These are phyloP conservation scores for Papilio glaucus DNA, from an alignment of 1,140 invertebrate species.

Conservation along the genomic window DNA sequence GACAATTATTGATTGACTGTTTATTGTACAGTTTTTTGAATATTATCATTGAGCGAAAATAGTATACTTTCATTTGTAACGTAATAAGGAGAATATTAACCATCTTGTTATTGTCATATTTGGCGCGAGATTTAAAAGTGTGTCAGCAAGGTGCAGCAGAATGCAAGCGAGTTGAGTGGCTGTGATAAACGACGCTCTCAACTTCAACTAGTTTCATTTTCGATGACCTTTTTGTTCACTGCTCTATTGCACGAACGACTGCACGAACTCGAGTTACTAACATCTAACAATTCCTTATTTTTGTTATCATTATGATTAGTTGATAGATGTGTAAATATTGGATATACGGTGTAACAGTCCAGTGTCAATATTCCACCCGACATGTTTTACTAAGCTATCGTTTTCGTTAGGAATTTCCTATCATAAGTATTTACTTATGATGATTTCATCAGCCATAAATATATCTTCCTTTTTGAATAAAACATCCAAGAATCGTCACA, in stretches of 20 bases:
- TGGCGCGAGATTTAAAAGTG: slow-evolving; percentile 5
- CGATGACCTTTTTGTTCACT: background rate
- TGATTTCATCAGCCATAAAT: too few species aligned
- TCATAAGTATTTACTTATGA: too few species aligned
- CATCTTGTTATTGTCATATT: background rate
- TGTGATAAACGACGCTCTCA: background rate
- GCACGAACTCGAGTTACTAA: too few species aligned
- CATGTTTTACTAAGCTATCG: too few species aligned
- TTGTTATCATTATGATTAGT: background rate
- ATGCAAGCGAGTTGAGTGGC: slow-evolving; percentile 15
- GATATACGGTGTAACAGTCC: too few species aligned
- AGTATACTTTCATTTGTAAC: background rate
- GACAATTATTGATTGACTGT: too few species aligned
- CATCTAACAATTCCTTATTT: background rate
- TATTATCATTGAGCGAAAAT: too few species aligned
- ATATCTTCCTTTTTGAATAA: too few species aligned
- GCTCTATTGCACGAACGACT: too few species aligned
- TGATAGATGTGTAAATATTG: background rate
- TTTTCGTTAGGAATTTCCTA: too few species aligned
- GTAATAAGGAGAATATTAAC: background rate
- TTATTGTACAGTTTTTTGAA: background rate
- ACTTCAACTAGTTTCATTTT: slow-evolving; percentile 5
- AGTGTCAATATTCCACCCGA: too few species aligned
- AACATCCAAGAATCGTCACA: too few species aligned
- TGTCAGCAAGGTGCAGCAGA: slow-evolving; percentile 2